Evolutionary conservation across 2,888 invertebrate species (phyloP).

Genomic region (Andrena trimmerana): DNA sequence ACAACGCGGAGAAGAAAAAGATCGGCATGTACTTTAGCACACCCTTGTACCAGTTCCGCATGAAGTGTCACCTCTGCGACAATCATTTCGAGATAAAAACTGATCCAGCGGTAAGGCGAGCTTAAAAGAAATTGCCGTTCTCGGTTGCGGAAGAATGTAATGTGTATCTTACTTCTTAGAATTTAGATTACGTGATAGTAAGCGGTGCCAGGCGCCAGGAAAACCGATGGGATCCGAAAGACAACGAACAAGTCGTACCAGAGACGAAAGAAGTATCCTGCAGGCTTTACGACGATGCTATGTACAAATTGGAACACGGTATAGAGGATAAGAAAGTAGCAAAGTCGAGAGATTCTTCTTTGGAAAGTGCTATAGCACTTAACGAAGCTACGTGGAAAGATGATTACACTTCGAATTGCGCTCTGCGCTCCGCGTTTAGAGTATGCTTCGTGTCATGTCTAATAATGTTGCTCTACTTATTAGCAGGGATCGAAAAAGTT

Average conservation of each 20-base stretch:
- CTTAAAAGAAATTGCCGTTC: not conserved
- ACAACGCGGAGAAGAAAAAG: constrained; percentile 97
- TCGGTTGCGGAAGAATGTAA: constrained; percentile 3
- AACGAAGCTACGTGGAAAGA: constrained; percentile 95
- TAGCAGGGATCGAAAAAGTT: not conserved
- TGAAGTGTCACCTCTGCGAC: constrained; percentile 99
- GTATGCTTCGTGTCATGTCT: constrained; percentile 86
- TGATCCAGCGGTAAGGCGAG: constrained; percentile 93
- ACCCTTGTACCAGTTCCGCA: constrained; percentile 98
- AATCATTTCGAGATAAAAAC: constrained; percentile 99
- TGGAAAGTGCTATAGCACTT: constrained; percentile 91
- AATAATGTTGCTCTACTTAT: not conserved
- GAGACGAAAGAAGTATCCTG: constrained; percentile 97
- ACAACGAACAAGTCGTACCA: constrained; percentile 97
- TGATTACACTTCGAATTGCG: constrained; percentile 96
- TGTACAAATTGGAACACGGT: constrained; percentile 98
- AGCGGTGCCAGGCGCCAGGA: constrained; percentile 98
- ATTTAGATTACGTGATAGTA: constrained; percentile 98
- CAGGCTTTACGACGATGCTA: constrained; percentile 96
- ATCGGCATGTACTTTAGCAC: constrained; percentile 99
- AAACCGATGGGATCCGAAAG: constrained; percentile 98
- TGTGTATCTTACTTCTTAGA: constrained; percentile 87
- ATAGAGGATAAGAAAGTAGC: constrained; percentile 91
- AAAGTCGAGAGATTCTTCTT: constrained; percentile 89
- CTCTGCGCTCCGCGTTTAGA: constrained; percentile 93